These are phyloP conservation scores for Pygoscelis adeliae DNA, from an alignment of 2,113 vertebrate species.

Conservation along the genomic window DNA sequence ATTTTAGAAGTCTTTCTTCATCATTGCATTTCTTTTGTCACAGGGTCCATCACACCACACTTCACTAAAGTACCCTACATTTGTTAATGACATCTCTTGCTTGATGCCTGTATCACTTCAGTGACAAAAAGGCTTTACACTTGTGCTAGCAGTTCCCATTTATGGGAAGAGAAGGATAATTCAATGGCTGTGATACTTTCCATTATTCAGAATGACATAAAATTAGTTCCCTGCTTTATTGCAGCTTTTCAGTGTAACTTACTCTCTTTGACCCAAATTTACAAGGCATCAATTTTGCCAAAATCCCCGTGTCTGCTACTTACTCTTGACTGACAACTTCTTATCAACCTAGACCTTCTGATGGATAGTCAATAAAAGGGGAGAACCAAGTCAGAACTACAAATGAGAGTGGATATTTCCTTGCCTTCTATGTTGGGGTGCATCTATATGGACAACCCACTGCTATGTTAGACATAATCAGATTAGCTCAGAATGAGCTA, in stretches of 20 bases:
- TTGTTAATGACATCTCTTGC: conserved; percentile 34
- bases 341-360: not conserved
- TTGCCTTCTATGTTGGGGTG: not conserved
- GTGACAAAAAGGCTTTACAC: conserved; percentile 18
- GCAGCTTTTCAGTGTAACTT: conserved; percentile 21
- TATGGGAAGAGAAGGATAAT: conserved; percentile 31
- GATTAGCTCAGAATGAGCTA: not conserved
- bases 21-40: conserved; percentile 16
- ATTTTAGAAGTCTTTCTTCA: not conserved
- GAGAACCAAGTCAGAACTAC: not conserved
- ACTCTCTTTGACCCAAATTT: conserved; percentile 48
- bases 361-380: not conserved
- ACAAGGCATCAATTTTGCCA: conserved; percentile 14
- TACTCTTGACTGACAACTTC: conserved; percentile 10
- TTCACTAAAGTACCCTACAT: not conserved
- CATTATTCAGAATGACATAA: conserved; percentile 29
- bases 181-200: conserved; percentile 5
- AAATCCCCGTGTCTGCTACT: not conserved
- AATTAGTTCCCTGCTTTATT: conserved; percentile 11
- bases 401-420: not conserved
- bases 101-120: conserved; percentile 1
- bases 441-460: not conserved
- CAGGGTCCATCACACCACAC: not conserved
- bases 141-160: conserved; percentile 18
- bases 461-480: not conserved